These are phyloP conservation scores for Oryzias curvinotus DNA, from an alignment of 2,113 vertebrate species.

Conservation along the genomic window DNA sequence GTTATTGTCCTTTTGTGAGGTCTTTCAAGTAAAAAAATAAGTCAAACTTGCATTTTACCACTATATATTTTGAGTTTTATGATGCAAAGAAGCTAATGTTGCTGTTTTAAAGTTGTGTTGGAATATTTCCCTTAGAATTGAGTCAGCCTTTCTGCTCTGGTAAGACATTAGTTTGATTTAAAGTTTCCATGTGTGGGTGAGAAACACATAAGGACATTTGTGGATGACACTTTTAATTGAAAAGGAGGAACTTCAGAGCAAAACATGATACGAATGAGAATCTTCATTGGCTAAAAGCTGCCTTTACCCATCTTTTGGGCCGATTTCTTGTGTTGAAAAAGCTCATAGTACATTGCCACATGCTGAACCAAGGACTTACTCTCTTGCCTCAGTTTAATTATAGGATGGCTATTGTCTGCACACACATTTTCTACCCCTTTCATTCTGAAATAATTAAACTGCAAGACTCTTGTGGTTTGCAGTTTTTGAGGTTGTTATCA, in stretches of 20 bases:
- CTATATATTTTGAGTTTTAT: neutral
- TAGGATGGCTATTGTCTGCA: neutral
- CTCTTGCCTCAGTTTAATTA: neutral
- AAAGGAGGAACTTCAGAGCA: no score
- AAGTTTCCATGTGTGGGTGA: constrained; percentile 4
- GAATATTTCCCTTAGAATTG: constrained; percentile 52
- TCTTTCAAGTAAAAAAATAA: neutral
- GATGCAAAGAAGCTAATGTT: constrained; percentile 22
- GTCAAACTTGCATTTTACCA: neutral
- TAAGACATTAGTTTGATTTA: constrained; percentile 3
- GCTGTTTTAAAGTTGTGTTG: constrained; percentile 36
- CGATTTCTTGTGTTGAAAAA: neutral
- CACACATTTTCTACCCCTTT: constrained; percentile 11
- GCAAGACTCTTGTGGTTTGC: neutral
- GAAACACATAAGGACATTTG: constrained; percentile 18
- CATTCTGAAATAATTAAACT: constrained; percentile 11
- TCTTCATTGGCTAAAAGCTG: no score
- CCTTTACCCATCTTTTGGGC: neutral
- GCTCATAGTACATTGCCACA: neutral
- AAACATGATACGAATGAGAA: no score
- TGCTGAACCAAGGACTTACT: neutral
- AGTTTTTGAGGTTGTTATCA: constrained; percentile 6
- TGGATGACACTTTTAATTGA: neutral
- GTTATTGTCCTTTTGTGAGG: neutral
- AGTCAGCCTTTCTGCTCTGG: neutral